Base-by-base conservation (phyloP, 2,888 invertebrate genomes). In the Polymixis lichenea region DNA sequence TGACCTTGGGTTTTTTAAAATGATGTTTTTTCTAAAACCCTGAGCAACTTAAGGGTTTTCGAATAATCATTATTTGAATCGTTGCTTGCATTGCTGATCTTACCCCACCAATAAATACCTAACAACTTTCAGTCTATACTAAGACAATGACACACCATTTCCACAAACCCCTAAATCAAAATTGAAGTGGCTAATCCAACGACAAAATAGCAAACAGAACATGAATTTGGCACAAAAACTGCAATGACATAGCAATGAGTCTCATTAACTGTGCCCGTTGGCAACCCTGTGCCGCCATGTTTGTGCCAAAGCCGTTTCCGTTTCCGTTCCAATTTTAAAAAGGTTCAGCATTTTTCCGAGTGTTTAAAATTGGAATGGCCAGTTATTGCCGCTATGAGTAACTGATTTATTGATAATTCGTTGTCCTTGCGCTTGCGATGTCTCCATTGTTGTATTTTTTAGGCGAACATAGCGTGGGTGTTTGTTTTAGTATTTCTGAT, bases 241-340 rank as follows among this genome's bases (percentile, higher is more conserved):
- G 82, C 86, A 84, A 83, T 85, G 75, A 83, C 78, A 86, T 78
- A 78, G 87, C 87, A 87, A 87, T 88, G 87, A 84, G 83, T 43
- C 83, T 89, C 88, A 88, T 90, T 89, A 90, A 85, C 46, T 75
- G 82, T 73, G 75, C 79, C 70, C 79, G 80, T 74, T 89, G 88
- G 87, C 87, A 87, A 79, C 77, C 82, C 80, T 75, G 65, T 49
- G 81, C 83, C 80, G 89, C 89, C 88, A 90, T 91, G 79, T 91
- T 89, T 88, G 89, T 90, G 88, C 88, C 87, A 87, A 87, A 85
- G 88, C 84, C 86, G 84, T 92, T 88, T 90, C 88, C 89, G 83
- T 64, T 88, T 91, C 90, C 92, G 91, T 91, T 93, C 92, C 88
- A 91, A 91, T 89, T 93, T 92, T 87, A 88, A 91, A 89, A 86